Percentiles rank a stretch among this genome's conserved stretches.
These are phyloP conservation scores for Setophaga kirtlandii DNA, from an alignment of 2,113 vertebrate species.

Conservation along the genomic window DNA sequence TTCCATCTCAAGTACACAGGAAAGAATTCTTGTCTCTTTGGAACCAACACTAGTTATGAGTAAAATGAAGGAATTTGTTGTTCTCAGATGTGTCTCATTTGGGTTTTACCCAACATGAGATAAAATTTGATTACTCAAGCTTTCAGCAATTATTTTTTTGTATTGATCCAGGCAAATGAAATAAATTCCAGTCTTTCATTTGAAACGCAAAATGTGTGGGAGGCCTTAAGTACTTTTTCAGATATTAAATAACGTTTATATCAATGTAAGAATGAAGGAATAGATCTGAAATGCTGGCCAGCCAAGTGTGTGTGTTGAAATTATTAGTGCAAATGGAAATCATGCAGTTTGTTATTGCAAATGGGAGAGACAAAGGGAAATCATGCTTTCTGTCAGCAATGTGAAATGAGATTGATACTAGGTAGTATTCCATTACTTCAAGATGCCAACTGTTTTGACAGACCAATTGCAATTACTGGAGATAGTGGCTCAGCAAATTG, in stretches of 20 bases:
- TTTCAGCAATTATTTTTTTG: neutral
- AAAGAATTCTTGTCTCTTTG: neutral
- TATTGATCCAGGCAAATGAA: neutral
- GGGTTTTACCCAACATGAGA: neutral
- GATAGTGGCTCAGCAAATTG: conserved; percentile 51
- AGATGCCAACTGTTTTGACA: conserved; percentile 55
- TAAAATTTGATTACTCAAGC: neutral
- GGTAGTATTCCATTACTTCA: conserved; percentile 39
- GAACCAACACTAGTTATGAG: neutral
- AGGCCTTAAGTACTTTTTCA: neutral
- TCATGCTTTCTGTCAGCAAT: conserved; percentile 40
- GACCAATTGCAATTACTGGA: conserved; percentile 40
- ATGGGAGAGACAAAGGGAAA: conserved; percentile 43
- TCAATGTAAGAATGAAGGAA: neutral
- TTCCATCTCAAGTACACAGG: neutral
- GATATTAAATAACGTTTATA: neutral
- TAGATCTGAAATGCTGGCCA: conserved; percentile 7
- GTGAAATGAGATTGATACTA: conserved; percentile 49
- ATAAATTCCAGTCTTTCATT: neutral
- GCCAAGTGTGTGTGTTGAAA: neutral
- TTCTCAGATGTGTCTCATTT: neutral
- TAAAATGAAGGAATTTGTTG: neutral
- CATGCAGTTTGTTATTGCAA: conserved; percentile 22
- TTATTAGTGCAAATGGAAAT: conserved; percentile 49
- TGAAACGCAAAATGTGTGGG: neutral